Evolutionary conservation across 2,797 vertebrate species (phyloP).

Genomic region (Lithobates sylvaticus): DNA sequence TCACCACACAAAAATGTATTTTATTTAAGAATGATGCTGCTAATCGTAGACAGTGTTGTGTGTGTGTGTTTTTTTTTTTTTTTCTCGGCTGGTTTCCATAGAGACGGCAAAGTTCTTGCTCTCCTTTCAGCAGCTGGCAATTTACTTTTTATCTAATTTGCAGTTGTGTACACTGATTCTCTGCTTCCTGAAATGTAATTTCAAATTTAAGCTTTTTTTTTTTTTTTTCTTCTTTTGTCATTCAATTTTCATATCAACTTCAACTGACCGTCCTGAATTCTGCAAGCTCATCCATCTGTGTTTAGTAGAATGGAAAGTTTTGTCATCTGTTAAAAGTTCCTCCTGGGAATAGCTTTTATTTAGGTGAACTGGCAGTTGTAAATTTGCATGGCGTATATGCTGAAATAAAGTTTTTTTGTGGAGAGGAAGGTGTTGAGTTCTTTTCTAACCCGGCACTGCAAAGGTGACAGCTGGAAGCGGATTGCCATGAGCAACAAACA

Average conservation of each 20-base stretch:
- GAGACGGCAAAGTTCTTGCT: slow-evolving; percentile 33
- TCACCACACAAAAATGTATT: background rate
- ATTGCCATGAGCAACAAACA: too few relatives aligned
- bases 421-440: too few relatives aligned
- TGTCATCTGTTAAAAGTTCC: slow-evolving; percentile 35
- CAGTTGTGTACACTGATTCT: background rate
- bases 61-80: background rate
- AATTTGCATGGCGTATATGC: background rate
- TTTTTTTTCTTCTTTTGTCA: background rate
- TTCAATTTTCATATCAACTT: slow-evolving; percentile 11
- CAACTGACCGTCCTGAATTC: background rate
- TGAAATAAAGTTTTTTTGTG: too few relatives aligned
- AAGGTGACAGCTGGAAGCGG: too few relatives aligned
- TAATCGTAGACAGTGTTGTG: background rate
- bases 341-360: background rate
- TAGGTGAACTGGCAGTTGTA: background rate
- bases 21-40: slow-evolving; percentile 23
- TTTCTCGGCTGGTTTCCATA: slow-evolving; percentile 16
- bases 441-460: too few relatives aligned
- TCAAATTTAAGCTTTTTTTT: background rate
- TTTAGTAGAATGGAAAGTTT: slow-evolving; percentile 16
- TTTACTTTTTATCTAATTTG: slow-evolving; percentile 44
- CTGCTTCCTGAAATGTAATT: slow-evolving; percentile 3
- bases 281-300: slow-evolving; percentile 23
- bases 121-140: slow-evolving; percentile 24